phyloP scores from a whole-genome alignment of 2,888 invertebrate genomes.

The Bedellia somnulentella region DNA sequence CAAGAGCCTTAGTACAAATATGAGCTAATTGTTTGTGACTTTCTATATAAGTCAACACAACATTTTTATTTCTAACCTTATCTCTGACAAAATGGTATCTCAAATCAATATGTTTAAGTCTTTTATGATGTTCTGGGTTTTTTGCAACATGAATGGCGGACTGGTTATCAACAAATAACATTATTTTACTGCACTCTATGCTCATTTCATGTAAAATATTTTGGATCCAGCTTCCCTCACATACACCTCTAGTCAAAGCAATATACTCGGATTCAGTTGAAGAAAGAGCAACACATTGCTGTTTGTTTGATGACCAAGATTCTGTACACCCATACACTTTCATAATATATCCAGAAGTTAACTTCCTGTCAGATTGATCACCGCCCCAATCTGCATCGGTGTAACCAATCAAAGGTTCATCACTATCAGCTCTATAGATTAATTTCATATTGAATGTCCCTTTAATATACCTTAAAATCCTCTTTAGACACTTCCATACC shows the following conservation, averaged over 20 bases:
- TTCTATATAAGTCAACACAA: background rate
- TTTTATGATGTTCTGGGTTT: slow-evolving; percentile 2
- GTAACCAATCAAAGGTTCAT: slow-evolving; percentile 5
- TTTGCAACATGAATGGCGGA: slow-evolving; percentile 1
- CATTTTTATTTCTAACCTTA: background rate
- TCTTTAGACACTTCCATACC: background rate
- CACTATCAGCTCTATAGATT: background rate
- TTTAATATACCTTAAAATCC: background rate
- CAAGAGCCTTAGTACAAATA: background rate
- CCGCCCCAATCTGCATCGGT: slow-evolving; percentile 11
- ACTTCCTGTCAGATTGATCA: slow-evolving; percentile 8
- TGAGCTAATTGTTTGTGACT: slow-evolving; percentile 1
- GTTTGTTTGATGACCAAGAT: slow-evolving; percentile 8
- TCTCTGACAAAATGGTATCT: slow-evolving; percentile 1
- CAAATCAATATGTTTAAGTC: slow-evolving; percentile 3
- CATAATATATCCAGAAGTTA: slow-evolving; percentile 10
- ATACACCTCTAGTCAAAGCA: slow-evolving; percentile 3
- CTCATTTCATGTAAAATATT: slow-evolving; percentile 6
- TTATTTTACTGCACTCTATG: background rate
- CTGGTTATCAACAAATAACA: slow-evolving; percentile 7
- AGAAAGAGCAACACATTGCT: slow-evolving; percentile 9
- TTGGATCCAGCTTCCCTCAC: slow-evolving; percentile 9
- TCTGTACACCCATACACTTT: slow-evolving; percentile 7
- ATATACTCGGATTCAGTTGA: slow-evolving; percentile 10
- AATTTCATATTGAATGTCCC: background rate